Evolutionary conservation across 2,113 vertebrate species (phyloP), one percentile per base, ranked within the genome.

Genomic region (Mesocricetus auratus): DNA sequence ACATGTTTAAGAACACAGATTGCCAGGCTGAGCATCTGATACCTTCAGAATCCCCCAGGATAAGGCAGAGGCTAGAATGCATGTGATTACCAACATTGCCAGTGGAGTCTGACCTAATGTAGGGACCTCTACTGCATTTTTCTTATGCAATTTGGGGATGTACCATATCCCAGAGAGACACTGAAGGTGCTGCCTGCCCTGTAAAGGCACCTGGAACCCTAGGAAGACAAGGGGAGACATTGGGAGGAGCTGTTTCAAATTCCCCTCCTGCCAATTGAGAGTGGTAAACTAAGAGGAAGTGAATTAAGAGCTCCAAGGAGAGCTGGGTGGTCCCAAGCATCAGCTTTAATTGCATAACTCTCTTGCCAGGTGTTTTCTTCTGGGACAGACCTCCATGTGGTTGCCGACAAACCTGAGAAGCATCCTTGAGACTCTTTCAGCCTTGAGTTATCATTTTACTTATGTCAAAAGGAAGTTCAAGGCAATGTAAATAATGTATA

Each of bases 401-500:
- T 79, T 83, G 73, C 92, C 16, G n/a, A 86, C 91, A 89, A 92
- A 68, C 31, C 92, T 26, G 21, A 92, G 66, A 91, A 12, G 11
- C 87, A 86, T 75, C 83, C 64, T 19, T 75, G 22, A 75, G 62
- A 88, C 29, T 29, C 21, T 69, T 90, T 83, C 47, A 71, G 22
- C 45, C 64, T 95, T 86, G 0, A 90, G 42, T 93, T 97, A 90
- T 93, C 97, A 93, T 95, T 97, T 96, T 93, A 97, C 96, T 97
- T 97, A 81, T 83, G 93, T 94, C 86, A 94, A 91, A 68, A 79
- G 78, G 81, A 97, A 97, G n/a, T 92, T 94, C 89, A 95, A 87
- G 86, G 75, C 75, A 31, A 60, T 78, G 47, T 98, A 96, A 97
- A 97, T 97, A 96, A 97, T 96, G 78, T 42, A 97, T 97, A 96